A percentile compares a stretch with the other conserved stretches of the same genome.
Conservation (phyloP, 2,888 invertebrate genomes). For the Blera fallax region DNA sequence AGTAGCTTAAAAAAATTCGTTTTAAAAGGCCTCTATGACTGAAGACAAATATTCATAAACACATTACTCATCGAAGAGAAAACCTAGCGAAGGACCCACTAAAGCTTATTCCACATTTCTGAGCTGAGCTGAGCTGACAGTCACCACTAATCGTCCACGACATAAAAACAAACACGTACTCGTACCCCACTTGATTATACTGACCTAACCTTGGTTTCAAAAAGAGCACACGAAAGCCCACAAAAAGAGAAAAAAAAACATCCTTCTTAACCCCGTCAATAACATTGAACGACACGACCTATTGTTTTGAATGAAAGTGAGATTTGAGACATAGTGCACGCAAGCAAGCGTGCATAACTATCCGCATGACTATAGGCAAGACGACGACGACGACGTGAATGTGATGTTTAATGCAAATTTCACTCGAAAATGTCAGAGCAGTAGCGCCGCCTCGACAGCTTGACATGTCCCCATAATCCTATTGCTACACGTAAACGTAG, state of each 20-base stretch:
- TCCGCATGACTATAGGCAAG: neutral
- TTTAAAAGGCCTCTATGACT: too few relatives aligned
- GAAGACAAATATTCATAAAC: too few relatives aligned
- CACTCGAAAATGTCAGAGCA: constrained; percentile 52
- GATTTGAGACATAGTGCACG: constrained; percentile 28
- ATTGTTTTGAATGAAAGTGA: constrained; percentile 60
- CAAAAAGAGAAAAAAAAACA: neutral
- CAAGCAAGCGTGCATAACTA: constrained; percentile 19
- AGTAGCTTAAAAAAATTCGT: too few relatives aligned
- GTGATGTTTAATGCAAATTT: constrained; percentile 59
- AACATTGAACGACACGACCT: constrained; percentile 46
- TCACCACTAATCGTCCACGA: neutral
- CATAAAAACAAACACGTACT: neutral
- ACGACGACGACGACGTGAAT: neutral
- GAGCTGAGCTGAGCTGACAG: too few relatives aligned
- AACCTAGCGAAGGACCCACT: too few relatives aligned
- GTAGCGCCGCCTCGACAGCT: constrained; percentile 67
- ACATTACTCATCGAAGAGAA: too few relatives aligned
- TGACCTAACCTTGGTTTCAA: constrained; percentile 22
- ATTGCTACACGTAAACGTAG: neutral
- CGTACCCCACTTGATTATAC: neutral
- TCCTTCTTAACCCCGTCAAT: constrained; percentile 41
- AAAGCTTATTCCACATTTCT: too few relatives aligned
- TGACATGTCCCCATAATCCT: constrained; percentile 42
- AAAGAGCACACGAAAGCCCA: neutral